Evolutionary conservation across 2,888 invertebrate species (phyloP).

Genomic region (Helicoverpa assulta): DNA sequence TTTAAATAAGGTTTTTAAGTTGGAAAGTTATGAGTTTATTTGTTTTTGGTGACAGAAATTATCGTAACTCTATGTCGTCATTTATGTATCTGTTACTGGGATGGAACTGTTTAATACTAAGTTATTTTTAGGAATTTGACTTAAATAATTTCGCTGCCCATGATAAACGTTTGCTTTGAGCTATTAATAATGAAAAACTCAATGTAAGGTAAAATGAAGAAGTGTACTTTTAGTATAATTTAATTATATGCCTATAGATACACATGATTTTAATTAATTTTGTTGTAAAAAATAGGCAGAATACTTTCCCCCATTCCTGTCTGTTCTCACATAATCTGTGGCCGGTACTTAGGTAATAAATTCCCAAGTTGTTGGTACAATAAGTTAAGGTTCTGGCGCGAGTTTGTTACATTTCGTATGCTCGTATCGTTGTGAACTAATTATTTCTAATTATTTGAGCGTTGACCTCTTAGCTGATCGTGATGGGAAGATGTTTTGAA

Average conservation of each 20-base stretch:
- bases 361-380: constrained; percentile 62
- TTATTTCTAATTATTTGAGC: constrained; percentile 78
- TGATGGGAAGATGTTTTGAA: constrained; percentile 12
- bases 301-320: constrained; percentile 7
- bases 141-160: not conserved
- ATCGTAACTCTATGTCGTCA: constrained; percentile 20
- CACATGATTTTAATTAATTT: not conserved
- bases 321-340: constrained; percentile 35
- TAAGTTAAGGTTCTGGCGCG: constrained; percentile 72
- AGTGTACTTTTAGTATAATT: too few species aligned
- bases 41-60: constrained; percentile 35
- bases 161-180: not conserved
- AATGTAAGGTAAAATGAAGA: too few species aligned
- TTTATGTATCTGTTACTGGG: not conserved
- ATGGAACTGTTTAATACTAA: constrained; percentile 1
- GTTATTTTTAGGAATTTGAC: not conserved
- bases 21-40: constrained; percentile 28
- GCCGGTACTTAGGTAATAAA: constrained; percentile 58
- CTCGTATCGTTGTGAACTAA: constrained; percentile 76
- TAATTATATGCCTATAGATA: too few species aligned
- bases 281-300: constrained; percentile 32
- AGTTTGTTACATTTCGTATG: constrained; percentile 75
- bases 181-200: too few species aligned
- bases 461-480: constrained; percentile 68
- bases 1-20: constrained; percentile 24